A percentile compares a stretch with the other conserved stretches of the same genome.
Conservation (phyloP, 2,888 invertebrate species). For the Drosophila paramelanica region DNA sequence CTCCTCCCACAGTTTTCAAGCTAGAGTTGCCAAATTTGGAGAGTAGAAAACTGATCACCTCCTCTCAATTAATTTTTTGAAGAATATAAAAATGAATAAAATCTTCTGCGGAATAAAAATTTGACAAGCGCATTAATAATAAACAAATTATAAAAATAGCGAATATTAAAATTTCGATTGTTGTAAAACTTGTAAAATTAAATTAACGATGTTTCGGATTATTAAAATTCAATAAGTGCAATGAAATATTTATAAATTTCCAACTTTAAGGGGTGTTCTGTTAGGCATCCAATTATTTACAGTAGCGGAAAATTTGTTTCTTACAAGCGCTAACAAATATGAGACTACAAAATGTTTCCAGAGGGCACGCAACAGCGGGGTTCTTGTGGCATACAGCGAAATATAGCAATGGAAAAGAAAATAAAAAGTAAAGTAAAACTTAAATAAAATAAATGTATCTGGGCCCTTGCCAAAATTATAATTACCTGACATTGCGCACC, state of each 20-base stretch:
- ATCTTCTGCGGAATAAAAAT: too few relatives aligned
- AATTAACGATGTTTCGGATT: too few relatives aligned
- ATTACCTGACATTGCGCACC: conserved; percentile 57
- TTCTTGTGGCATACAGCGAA: conserved; percentile 18
- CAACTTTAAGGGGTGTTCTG: background rate
- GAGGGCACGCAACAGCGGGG: conserved; percentile 33
- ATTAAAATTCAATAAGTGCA: background rate
- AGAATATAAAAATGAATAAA: too few relatives aligned
- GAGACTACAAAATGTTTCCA: conserved; percentile 13
- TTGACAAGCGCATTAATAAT: too few relatives aligned
- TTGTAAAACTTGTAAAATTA: too few relatives aligned
- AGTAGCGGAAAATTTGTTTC: conserved; percentile 2
- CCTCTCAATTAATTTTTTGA: too few relatives aligned
- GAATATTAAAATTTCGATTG: too few relatives aligned
- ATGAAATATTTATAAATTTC: background rate
- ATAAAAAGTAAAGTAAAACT: background rate
- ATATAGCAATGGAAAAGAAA: background rate
- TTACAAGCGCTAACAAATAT: conserved; percentile 2
- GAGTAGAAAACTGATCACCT: too few relatives aligned
- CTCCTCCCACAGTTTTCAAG: too few relatives aligned
- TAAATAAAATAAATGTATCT: conserved; percentile 28
- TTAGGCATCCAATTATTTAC: background rate
- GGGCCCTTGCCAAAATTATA: conserved; percentile 62
- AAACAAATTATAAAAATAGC: too few relatives aligned
- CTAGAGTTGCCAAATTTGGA: too few relatives aligned